Evolutionary conservation across 2,113 vertebrate genomes (phyloP).

Genomic region (Acanthochromis polyacanthus): DNA sequence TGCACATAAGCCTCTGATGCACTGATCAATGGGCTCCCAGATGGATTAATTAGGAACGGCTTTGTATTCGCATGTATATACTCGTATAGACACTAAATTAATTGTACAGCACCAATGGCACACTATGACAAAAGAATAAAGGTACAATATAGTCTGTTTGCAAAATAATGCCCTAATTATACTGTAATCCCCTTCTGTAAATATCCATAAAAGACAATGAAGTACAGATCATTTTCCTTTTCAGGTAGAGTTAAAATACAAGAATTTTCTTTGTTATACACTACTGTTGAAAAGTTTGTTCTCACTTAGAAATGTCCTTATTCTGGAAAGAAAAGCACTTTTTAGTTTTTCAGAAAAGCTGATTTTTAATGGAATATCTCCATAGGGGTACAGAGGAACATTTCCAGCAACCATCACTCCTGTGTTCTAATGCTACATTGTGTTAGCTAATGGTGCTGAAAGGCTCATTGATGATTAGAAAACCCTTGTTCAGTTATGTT

Average conservation of each 20-base stretch:
- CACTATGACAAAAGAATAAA: neutral
- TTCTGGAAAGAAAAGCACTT: too few species aligned
- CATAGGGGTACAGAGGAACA: too few species aligned
- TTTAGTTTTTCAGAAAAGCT: too few species aligned
- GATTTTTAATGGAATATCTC: too few species aligned
- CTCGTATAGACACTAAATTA: neutral
- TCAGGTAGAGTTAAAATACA: neutral
- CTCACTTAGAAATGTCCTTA: too few species aligned
- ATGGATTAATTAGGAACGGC: conserved; percentile 58
- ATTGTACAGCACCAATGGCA: neutral
- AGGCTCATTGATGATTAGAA: too few species aligned
- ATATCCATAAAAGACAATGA: neutral
- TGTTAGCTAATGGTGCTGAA: too few species aligned
- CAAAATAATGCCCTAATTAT: too few species aligned
- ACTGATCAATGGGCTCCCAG: conserved; percentile 57
- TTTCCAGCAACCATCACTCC: too few species aligned
- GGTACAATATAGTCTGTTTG: neutral
- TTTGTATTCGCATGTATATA: conserved; percentile 19
- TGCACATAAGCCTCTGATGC: conserved; percentile 23
- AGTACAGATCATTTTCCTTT: neutral
- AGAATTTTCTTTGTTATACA: neutral
- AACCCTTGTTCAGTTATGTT: too few species aligned
- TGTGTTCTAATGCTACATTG: too few species aligned
- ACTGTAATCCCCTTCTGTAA: neutral
- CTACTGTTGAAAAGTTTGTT: too few species aligned